Percentiles rank a stretch among this genome's conserved stretches.
These are phyloP conservation scores for Edolisoma coerulescens DNA, from an alignment of 2,113 vertebrate species.

Conservation along the genomic window DNA sequence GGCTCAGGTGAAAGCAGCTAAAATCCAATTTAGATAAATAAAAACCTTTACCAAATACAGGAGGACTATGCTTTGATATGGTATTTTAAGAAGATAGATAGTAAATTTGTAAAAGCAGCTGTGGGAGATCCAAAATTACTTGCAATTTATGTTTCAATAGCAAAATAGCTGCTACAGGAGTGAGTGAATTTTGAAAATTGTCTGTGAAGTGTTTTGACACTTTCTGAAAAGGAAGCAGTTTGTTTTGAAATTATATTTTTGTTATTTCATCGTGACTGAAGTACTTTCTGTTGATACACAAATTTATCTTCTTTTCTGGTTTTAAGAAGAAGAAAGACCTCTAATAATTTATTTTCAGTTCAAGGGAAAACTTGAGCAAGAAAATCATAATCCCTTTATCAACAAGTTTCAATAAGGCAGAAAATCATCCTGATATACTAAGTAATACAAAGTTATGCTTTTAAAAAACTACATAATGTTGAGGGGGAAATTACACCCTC, in stretches of 20 bases:
- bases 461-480: background rate
- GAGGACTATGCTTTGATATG: background rate
- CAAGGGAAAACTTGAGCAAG: background rate
- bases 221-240: background rate
- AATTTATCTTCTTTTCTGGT: background rate
- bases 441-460: background rate
- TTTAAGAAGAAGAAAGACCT: background rate
- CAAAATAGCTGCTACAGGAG: background rate
- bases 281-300: background rate
- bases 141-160: background rate
- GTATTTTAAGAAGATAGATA: background rate
- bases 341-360: background rate
- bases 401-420: background rate
- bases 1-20: background rate
- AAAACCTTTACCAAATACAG: background rate
- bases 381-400: background rate
- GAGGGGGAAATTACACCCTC: background rate
- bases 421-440: background rate
- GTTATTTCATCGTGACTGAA: background rate
- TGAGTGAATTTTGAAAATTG: background rate
- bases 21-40: background rate
- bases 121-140: background rate
- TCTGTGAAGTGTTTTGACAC: conserved; percentile 8
- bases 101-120: background rate
- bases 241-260: background rate